These are phyloP conservation scores for Pachyseris speciosa DNA, from an alignment of 64 coral and sea anemone genomes.

Conservation along the genomic window DNA sequence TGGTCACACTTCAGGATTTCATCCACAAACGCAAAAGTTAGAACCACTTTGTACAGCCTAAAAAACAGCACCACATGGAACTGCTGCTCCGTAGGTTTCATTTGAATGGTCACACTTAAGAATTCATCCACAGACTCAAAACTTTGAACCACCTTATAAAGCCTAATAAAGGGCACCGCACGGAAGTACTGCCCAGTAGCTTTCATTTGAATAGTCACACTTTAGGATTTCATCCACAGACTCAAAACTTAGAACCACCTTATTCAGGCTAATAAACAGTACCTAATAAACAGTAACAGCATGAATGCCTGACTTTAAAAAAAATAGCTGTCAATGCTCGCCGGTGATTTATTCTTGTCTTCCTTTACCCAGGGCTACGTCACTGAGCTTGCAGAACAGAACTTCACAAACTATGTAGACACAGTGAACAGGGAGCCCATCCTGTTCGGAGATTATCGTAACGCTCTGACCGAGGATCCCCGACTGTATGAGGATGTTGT, in stretches of 20 bases:
- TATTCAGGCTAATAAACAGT: too few relatives aligned
- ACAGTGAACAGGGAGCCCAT: conserved; percentile 89
- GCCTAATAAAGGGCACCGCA: too few relatives aligned
- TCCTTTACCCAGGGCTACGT: conserved; percentile 70
- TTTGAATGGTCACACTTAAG: not conserved
- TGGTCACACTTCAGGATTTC: too few relatives aligned
- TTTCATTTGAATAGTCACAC: too few relatives aligned
- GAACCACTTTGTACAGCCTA: too few relatives aligned
- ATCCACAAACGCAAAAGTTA: too few relatives aligned
- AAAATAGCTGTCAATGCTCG: too few relatives aligned
- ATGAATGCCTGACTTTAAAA: too few relatives aligned
- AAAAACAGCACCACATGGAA: not conserved
- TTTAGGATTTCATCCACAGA: not conserved
- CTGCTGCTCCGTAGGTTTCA: not conserved
- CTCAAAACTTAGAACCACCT: too few relatives aligned
- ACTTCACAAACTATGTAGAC: conserved; percentile 75
- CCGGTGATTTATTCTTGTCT: not conserved
- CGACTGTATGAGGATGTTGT: conserved; percentile 96
- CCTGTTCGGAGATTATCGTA: conserved; percentile 97
- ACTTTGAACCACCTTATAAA: not conserved
- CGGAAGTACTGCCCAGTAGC: too few relatives aligned
- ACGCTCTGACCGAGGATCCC: conserved; percentile 87
- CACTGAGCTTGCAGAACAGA: conserved; percentile 77
- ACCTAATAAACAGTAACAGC: too few relatives aligned
- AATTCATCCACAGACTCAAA: not conserved